These are phyloP conservation scores for Sus cebifrons DNA, from an alignment of 2,797 vertebrate genomes.

Conservation along the genomic window DNA sequence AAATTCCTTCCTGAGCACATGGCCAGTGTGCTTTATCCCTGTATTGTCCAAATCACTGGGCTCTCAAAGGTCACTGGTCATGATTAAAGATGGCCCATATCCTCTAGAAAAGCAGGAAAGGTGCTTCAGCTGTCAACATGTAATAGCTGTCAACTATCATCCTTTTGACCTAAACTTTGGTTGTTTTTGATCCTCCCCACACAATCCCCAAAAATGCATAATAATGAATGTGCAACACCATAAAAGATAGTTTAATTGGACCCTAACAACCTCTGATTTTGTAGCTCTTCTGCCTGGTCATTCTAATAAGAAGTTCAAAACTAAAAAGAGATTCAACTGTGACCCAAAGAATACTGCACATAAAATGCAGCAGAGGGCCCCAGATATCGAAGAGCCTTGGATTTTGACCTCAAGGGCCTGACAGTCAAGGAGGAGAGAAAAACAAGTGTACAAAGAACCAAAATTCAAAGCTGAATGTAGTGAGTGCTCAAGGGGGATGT, in stretches of 20 bases:
- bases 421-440: not conserved
- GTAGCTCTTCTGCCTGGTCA: not conserved
- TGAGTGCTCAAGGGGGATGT: accelerated
- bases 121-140: not conserved
- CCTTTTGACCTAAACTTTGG: not conserved
- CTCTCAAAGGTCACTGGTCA: not conserved
- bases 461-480: not conserved
- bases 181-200: not conserved
- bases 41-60: not conserved
- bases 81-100: not conserved
- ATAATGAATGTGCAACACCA: not conserved
- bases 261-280: not conserved
- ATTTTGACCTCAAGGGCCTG: not conserved
- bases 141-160: not conserved
- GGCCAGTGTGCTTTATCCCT: not conserved
- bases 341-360: not conserved
- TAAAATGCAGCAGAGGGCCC: not conserved
- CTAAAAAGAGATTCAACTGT: constrained; percentile 13
- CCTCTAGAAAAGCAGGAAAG: not conserved
- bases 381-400: not conserved
- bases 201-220: not conserved
- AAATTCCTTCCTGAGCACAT: not conserved
- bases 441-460: not conserved
- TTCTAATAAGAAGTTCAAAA: not conserved
- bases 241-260: not conserved